phyloP scores from a whole-genome alignment of 1,140 invertebrate genomes.

The Saccostrea glomerata region DNA sequence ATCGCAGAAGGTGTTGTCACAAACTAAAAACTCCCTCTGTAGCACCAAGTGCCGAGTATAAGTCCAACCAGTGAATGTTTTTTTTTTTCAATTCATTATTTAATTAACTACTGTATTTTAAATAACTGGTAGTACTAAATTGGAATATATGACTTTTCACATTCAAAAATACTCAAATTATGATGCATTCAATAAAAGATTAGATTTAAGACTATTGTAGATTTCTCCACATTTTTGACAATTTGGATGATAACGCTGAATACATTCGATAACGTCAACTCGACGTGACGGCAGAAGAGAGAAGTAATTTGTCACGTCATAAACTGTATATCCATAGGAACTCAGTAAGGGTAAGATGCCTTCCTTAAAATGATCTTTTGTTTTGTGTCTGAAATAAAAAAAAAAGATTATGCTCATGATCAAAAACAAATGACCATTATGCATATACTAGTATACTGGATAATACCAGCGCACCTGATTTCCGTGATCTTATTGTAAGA shows the following conservation, averaged over 20 bases:
- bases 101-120: too few species aligned
- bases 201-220: background rate
- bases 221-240: conserved; percentile 1
- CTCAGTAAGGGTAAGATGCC: background rate
- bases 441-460: background rate
- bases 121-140: too few species aligned
- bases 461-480: background rate
- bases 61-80: too few species aligned
- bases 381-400: background rate
- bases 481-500: conserved; percentile 19
- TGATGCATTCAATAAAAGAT: background rate
- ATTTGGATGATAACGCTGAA: conserved; percentile 4
- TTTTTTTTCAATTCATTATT: too few species aligned
- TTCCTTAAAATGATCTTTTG: conserved; percentile 19
- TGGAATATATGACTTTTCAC: too few species aligned
- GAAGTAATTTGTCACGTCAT: background rate
- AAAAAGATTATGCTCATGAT: background rate
- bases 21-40: too few species aligned
- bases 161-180: background rate
- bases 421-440: too few species aligned
- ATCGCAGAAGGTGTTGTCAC: too few species aligned
- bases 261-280: background rate
- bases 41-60: too few species aligned
- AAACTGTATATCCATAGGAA: background rate
- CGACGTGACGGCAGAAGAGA: background rate